A percentile compares a stretch with the other conserved stretches of the same genome.
Conservation (phyloP, 2,113 vertebrate genomes). For the Calidris pugnax region DNA sequence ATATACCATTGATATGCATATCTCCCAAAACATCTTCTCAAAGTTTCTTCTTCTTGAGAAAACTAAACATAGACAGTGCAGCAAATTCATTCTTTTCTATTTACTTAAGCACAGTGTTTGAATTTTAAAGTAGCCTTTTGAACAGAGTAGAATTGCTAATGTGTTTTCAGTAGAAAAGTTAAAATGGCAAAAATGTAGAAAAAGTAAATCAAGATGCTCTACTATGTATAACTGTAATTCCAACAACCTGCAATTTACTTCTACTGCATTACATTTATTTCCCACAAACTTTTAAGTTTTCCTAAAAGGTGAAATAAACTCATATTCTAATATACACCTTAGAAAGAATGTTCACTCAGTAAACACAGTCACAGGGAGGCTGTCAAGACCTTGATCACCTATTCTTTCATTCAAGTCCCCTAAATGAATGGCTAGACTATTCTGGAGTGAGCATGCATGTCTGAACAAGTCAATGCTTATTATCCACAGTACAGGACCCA, state of each 20-base stretch:
- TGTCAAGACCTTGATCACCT: not conserved
- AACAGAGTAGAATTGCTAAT: not conserved
- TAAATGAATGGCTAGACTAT: not conserved
- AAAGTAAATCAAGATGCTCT: not conserved
- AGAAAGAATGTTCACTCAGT: not conserved
- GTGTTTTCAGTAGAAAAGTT: not conserved
- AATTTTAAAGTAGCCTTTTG: not conserved
- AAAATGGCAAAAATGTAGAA: not conserved
- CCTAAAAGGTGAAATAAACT: not conserved
- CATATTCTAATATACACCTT: not conserved
- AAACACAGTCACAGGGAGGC: not conserved
- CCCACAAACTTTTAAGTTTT: not conserved
- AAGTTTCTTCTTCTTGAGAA: not conserved
- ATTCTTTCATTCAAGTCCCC: not conserved
- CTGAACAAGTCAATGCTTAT: not conserved
- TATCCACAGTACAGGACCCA: not conserved
- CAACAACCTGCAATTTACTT: not conserved
- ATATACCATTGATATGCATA: not conserved
- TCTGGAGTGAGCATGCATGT: accelerated
- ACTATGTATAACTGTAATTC: not conserved
- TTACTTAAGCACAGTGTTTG: not conserved
- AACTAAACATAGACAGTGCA: not conserved
- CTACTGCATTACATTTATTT: not conserved
- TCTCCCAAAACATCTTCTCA: not conserved
- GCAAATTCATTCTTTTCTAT: not conserved